A percentile compares a stretch with the other conserved stretches of the same genome.
Conservation (phyloP, 2,888 invertebrate species). For the Biston betularia region DNA sequence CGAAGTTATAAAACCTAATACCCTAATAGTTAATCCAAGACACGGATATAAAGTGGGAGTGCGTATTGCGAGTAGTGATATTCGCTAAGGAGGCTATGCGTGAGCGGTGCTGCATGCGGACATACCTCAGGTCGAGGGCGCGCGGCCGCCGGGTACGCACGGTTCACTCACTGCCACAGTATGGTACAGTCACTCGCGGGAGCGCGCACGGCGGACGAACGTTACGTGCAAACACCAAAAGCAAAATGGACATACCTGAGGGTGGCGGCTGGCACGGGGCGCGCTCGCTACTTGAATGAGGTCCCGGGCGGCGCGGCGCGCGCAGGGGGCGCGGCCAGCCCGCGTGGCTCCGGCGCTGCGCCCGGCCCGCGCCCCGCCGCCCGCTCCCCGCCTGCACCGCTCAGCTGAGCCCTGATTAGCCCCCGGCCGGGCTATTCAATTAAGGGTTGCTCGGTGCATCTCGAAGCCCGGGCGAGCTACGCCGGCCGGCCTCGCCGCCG, state of each 20-base stretch:
- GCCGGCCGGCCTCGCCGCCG: conserved; percentile 50
- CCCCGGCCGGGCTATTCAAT: conserved; percentile 83
- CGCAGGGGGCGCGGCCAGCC: conserved; percentile 88
- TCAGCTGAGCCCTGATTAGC: conserved; percentile 85
- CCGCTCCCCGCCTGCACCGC: conserved; percentile 68
- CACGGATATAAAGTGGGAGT: conserved; percentile 49
- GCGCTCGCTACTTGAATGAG: conserved; percentile 85
- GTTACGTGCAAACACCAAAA: conserved; percentile 82
- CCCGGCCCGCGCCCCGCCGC: conserved; percentile 48
- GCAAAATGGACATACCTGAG: conserved; percentile 85
- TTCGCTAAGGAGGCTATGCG: conserved; percentile 39
- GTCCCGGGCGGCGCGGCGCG: conserved; percentile 83
- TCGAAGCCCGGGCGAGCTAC: conserved; percentile 56
- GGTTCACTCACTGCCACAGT: conserved; percentile 76
- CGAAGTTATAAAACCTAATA: conserved; percentile 21
- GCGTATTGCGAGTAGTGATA: conserved; percentile 50
- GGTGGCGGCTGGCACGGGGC: conserved; percentile 83
- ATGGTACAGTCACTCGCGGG: conserved; percentile 81
- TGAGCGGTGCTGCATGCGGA: conserved; percentile 71
- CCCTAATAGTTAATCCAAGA: conserved; percentile 44
- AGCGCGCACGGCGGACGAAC: conserved; percentile 69
- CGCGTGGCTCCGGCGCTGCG: conserved; percentile 83
- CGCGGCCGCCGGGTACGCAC: conserved; percentile 49
- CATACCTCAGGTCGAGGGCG: conserved; percentile 63
- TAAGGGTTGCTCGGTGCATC: conserved; percentile 82